Evolutionary conservation across 2,888 invertebrate species (phyloP).

Genomic region (Trachelus stipa): DNA sequence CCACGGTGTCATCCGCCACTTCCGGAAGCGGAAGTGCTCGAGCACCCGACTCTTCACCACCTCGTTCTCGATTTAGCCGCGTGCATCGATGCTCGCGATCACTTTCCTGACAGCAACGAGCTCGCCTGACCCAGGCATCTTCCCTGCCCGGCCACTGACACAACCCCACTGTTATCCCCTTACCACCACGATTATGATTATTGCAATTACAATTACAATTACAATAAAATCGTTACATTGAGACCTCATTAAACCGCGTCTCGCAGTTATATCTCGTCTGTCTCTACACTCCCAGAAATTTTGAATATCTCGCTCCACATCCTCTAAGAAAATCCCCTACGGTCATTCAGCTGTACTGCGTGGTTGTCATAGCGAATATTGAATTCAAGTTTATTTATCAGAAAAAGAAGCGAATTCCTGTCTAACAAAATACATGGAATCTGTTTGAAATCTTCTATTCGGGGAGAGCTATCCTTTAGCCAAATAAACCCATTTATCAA

Average conservation of each 20-base stretch:
- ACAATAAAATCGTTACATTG: slow-evolving; percentile 62
- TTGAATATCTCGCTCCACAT: slow-evolving; percentile 24
- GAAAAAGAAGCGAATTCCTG: neutral
- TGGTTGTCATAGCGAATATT: neutral
- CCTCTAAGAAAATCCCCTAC: neutral
- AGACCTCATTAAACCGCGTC: slow-evolving; percentile 62
- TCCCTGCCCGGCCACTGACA: slow-evolving; percentile 64
- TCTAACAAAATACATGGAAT: neutral
- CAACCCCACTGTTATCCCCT: slow-evolving; percentile 53
- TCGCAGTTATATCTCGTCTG: slow-evolving; percentile 38
- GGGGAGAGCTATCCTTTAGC: neutral
- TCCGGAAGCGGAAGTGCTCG: slow-evolving; percentile 87
- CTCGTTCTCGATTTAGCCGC: slow-evolving; percentile 86
- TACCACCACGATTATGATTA: slow-evolving; percentile 64
- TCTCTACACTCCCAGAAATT: slow-evolving; percentile 25
- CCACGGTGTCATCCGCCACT: slow-evolving; percentile 88
- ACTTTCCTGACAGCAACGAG: slow-evolving; percentile 75
- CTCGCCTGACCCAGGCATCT: slow-evolving; percentile 74
- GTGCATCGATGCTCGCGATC: slow-evolving; percentile 84
- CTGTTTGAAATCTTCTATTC: neutral
- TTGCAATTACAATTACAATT: slow-evolving; percentile 61
- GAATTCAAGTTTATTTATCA: neutral
- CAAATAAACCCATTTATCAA: neutral
- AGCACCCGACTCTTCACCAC: slow-evolving; percentile 83
- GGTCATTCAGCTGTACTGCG: neutral